phyloP scores from a whole-genome alignment of 1,140 invertebrate genomes.

The Papilio glaucus region DNA sequence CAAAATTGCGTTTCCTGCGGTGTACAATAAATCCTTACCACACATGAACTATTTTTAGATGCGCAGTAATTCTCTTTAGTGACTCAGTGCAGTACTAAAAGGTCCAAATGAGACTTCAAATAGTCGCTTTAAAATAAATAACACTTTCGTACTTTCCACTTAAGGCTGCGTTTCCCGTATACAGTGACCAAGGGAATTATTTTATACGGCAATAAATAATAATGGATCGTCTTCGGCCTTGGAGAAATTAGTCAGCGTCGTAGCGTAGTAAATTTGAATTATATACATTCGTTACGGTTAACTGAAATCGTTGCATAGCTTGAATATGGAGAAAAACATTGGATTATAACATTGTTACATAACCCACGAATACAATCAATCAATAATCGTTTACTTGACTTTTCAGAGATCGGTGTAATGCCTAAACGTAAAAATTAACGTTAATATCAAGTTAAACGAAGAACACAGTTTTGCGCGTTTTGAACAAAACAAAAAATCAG shows the following conservation, averaged over 20 bases:
- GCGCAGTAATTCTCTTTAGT: slow-evolving; percentile 64
- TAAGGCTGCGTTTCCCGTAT: slow-evolving; percentile 50
- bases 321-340: slow-evolving; percentile 14
- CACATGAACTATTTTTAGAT: slow-evolving; percentile 69
- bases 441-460: neutral
- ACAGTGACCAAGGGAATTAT: slow-evolving; percentile 53
- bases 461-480: neutral
- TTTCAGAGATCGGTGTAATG: neutral
- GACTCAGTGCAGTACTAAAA: slow-evolving; percentile 73
- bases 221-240: slow-evolving; percentile 79
- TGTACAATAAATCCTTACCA: slow-evolving; percentile 46
- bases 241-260: slow-evolving; percentile 77
- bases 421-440: neutral
- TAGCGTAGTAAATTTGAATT: slow-evolving; percentile 70
- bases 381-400: neutral
- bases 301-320: slow-evolving; percentile 13
- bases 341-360: neutral
- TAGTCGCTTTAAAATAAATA: slow-evolving; percentile 44
- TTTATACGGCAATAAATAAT: slow-evolving; percentile 81
- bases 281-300: slow-evolving; percentile 46
- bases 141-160: slow-evolving; percentile 43
- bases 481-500: neutral
- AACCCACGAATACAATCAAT: neutral
- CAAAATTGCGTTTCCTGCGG: slow-evolving; percentile 42
- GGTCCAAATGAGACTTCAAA: slow-evolving; percentile 67